Percentiles rank a stretch among this genome's conserved stretches.
Evolutionary conservation across 2,797 vertebrate genomes (phyloP).

Genomic region (Lophius americanus): DNA sequence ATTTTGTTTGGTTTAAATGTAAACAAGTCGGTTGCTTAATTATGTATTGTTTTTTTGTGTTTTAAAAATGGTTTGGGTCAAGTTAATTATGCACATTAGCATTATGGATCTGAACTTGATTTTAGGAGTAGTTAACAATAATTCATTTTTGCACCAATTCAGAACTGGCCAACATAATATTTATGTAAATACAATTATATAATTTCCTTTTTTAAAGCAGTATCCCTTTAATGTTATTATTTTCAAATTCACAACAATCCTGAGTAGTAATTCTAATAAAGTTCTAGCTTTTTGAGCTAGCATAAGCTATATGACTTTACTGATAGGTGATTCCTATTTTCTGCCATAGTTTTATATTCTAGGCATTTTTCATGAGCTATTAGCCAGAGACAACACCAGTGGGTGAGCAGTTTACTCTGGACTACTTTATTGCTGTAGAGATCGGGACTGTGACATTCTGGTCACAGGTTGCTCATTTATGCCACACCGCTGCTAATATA

Average conservation of each 20-base stretch:
- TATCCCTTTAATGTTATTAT: constrained; percentile 64
- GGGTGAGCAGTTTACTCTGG: constrained; percentile 33
- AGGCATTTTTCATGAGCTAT: constrained; percentile 51
- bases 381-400: constrained; percentile 36
- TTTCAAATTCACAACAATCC: constrained; percentile 60
- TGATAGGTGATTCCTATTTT: constrained; percentile 42
- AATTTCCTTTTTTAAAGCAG: constrained; percentile 43
- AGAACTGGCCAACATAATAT: constrained; percentile 40
- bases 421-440: constrained; percentile 51
- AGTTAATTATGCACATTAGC: constrained; percentile 33
- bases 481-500: constrained; percentile 63
- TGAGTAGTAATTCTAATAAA: constrained; percentile 41
- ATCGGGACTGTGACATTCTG: constrained; percentile 54
- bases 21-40: constrained; percentile 46
- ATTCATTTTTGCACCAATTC: constrained; percentile 26
- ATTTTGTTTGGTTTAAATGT: constrained; percentile 69
- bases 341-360: constrained; percentile 49
- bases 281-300: constrained; percentile 53
- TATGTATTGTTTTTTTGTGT: constrained; percentile 65
- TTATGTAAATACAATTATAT: constrained; percentile 71
- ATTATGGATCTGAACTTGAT: constrained; percentile 33
- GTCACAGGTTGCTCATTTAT: constrained; percentile 51
- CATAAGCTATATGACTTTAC: no score
- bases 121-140: constrained; percentile 30
- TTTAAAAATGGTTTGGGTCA: constrained; percentile 44